Conservation (phyloP, 2,888 invertebrate species). For the Habrosyne pyritoides region DNA sequence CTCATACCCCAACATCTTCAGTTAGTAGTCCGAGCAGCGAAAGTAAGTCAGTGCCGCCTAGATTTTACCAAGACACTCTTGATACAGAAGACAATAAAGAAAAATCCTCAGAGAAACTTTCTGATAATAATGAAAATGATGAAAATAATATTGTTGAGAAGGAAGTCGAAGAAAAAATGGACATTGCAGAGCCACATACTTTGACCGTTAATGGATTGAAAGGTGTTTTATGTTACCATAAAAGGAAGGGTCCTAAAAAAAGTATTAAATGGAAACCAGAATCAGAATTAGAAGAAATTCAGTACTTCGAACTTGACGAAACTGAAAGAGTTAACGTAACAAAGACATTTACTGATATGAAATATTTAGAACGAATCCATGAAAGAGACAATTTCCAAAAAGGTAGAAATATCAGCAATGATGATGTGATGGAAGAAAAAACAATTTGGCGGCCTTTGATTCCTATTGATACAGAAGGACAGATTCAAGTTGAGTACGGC, state of each 20-base stretch:
- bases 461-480: conserved; percentile 87
- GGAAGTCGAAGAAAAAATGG: conserved; percentile 61
- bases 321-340: conserved; percentile 98
- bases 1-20: conserved; percentile 77
- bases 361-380: conserved; percentile 92
- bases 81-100: conserved; percentile 87
- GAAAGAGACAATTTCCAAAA: conserved; percentile 93
- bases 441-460: conserved; percentile 90
- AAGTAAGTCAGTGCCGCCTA: conserved; percentile 84
- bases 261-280: conserved; percentile 93
- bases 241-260: conserved; percentile 91
- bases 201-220: conserved; percentile 85
- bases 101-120: conserved; percentile 54
- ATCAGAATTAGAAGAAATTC: conserved; percentile 89
- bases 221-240: conserved; percentile 89
- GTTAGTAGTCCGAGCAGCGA: conserved; percentile 72
- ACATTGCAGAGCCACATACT: conserved; percentile 68
- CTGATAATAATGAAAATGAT: conserved; percentile 48
- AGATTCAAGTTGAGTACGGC: conserved; percentile 87
- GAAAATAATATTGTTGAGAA: conserved; percentile 46
- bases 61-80: conserved; percentile 96
- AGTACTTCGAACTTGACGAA: conserved; percentile 97
- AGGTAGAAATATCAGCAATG: conserved; percentile 88
- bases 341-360: conserved; percentile 95
- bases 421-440: conserved; percentile 92